Percentiles rank a stretch among this genome's conserved stretches.
phyloP scores from a whole-genome alignment of 2,113 vertebrate species.

The Aplodontia rufa region DNA sequence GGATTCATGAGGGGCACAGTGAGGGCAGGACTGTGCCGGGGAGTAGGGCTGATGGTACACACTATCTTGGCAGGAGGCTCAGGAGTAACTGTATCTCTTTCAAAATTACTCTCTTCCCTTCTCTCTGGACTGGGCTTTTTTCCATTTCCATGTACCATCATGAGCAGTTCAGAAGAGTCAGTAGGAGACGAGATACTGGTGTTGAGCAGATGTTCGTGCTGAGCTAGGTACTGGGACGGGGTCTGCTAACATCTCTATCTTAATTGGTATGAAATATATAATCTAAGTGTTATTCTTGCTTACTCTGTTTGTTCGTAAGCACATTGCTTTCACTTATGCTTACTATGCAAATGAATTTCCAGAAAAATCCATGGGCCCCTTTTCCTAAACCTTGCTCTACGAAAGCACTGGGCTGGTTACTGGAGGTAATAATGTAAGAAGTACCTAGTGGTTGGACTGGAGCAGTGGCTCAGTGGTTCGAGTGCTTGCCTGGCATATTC shows the following conservation, averaged over 20 bases:
- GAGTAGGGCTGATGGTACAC: conserved; percentile 98
- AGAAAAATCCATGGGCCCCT: not conserved
- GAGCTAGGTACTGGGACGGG: conserved; percentile 97
- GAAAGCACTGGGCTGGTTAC: not conserved
- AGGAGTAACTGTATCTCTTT: conserved; percentile 89
- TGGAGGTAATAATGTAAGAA: not conserved
- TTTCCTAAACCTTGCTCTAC: not conserved
- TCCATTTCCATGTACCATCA: conserved; percentile 91
- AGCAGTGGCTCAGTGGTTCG: too few relatives aligned
- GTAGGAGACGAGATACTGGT: conserved; percentile 92
- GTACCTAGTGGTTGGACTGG: too few relatives aligned
- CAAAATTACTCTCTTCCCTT: conserved; percentile 95
- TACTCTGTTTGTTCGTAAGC: not conserved
- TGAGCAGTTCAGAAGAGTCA: conserved; percentile 95
- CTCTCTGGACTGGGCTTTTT: conserved; percentile 95
- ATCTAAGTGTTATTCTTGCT: not conserved
- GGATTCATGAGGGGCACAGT: conserved; percentile 89
- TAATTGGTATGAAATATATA: not conserved
- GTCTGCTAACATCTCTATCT: conserved; percentile 92
- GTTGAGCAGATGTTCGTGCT: conserved; percentile 98
- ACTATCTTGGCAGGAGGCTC: conserved; percentile 96
- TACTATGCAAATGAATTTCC: not conserved
- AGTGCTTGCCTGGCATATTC: too few relatives aligned
- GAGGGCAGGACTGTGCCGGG: conserved; percentile 96
- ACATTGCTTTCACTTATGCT: not conserved